Base-by-base conservation (phyloP, 2,113 vertebrate genomes). In the Xiphophorus maculatus region DNA sequence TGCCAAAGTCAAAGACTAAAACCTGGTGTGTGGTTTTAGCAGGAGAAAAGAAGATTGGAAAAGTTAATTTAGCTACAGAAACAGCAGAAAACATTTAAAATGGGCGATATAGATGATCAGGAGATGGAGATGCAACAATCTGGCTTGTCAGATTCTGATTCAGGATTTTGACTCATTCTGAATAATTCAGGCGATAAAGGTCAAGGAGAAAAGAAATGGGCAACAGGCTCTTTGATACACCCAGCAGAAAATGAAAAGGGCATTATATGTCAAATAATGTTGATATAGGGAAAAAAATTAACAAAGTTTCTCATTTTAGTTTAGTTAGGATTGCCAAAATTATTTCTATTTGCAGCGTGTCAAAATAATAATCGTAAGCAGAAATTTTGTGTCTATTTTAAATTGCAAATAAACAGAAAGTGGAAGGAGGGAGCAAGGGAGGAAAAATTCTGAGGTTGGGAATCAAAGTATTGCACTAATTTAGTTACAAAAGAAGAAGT, bases 1-100 rank as follows among this genome's bases (percentile, higher is more conserved):
- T 73, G 72, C 95, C 95, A 88, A 96, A 96, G 81, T 96, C 95
- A 87, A 95, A 94, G 85, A 96, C 94, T 42, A 96, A 84, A 1
- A 94, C 94, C 95, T 96, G 81, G 33, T 1, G 61, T 73, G 22
- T 30, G 13, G n/a, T 7, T 22, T 60, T 33, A 65, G 17, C 54
- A 37, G 17, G 32, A 29, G 48, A 27, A 65, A 65, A 19, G 2
- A 61, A 66, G 22, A 19, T 33, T 32, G 28, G 5, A 58, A 58
- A 58, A 10, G 17, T 19, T n/a, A n/a, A 25, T n/a, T 17, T 22
- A n/a, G 10, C 30, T 1, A 14, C 30, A 3, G 4, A 25, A 35
- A 58, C 11, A 9, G 5, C 14, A n/a, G 5, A 15, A 35, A 35
- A 22, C 14, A 66, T 37, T 66, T 3, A 4, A 66, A 37, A 37